These are phyloP conservation scores for Ichneumoninae sp. DNA, from an alignment of 2,888 invertebrate species.

Conservation along the genomic window DNA sequence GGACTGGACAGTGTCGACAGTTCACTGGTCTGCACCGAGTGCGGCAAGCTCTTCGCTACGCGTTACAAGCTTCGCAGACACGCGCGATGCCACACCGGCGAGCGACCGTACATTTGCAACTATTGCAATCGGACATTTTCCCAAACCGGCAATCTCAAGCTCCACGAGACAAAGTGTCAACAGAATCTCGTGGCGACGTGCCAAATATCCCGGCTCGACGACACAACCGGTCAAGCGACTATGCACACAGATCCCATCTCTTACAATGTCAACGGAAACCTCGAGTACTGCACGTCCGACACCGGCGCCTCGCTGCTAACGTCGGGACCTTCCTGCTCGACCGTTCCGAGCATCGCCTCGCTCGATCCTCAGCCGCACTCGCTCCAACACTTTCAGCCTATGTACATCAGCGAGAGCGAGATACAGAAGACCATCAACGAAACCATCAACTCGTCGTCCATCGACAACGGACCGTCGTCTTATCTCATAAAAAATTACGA, in stretches of 20 bases:
- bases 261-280: slow-evolving; percentile 18
- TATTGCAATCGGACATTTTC: slow-evolving; percentile 81
- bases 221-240: slow-evolving; percentile 20
- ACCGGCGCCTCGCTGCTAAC: slow-evolving; percentile 11
- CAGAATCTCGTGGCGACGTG: slow-evolving; percentile 70
- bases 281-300: slow-evolving; percentile 34
- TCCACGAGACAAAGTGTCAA: slow-evolving; percentile 80
- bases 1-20: slow-evolving; percentile 34
- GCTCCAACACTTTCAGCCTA: slow-evolving; percentile 75
- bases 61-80: slow-evolving; percentile 81
- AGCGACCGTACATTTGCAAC: slow-evolving; percentile 79
- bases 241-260: slow-evolving; percentile 16
- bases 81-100: slow-evolving; percentile 80
- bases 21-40: slow-evolving; percentile 75
- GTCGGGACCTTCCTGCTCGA: slow-evolving; percentile 32
- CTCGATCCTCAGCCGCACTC: slow-evolving; percentile 45
- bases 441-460: slow-evolving; percentile 78
- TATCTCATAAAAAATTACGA: slow-evolving; percentile 79
- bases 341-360: slow-evolving; percentile 9
- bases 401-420: slow-evolving; percentile 80
- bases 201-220: slow-evolving; percentile 50
- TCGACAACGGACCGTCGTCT: slow-evolving; percentile 74
- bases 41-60: slow-evolving; percentile 81
- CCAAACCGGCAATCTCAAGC: slow-evolving; percentile 81
- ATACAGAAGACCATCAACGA: slow-evolving; percentile 81